Evolutionary conservation across 2,888 invertebrate genomes (phyloP).

Genomic region (Digitonthophagus gazella): DNA sequence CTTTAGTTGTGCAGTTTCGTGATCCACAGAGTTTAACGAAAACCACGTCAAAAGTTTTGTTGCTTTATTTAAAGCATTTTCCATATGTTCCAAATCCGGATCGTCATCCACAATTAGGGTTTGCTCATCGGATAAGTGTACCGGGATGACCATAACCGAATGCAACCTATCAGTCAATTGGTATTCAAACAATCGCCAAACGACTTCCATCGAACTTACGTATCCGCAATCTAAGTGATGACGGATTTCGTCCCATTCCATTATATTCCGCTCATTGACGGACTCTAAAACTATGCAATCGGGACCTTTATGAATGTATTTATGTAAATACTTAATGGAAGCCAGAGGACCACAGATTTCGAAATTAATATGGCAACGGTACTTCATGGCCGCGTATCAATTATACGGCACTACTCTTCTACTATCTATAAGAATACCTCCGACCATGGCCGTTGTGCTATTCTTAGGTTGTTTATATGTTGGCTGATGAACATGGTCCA

Average conservation of each 20-base stretch:
- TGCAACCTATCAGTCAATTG: background rate
- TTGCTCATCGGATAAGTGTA: slow-evolving; percentile 41
- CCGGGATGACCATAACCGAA: slow-evolving; percentile 34
- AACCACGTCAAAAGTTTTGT: slow-evolving; percentile 35
- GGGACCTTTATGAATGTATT: slow-evolving; percentile 29
- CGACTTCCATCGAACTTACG: slow-evolving; percentile 7
- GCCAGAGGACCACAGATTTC: slow-evolving; percentile 33
- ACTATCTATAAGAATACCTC: slow-evolving; percentile 37
- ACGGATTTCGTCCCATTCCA: too few species aligned
- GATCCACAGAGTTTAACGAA: slow-evolving; percentile 30
- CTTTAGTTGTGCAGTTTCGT: slow-evolving; percentile 29
- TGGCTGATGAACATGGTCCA: background rate
- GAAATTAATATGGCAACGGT: slow-evolving; percentile 40
- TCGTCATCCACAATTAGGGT: slow-evolving; percentile 19
- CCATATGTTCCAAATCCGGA: slow-evolving; percentile 22
- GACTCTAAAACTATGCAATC: background rate
- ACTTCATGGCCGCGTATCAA: slow-evolving; percentile 30
- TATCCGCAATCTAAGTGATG: slow-evolving; percentile 6
- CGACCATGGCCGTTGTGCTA: too few species aligned
- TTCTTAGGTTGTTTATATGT: slow-evolving; percentile 24
- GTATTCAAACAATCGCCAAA: slow-evolving; percentile 5
- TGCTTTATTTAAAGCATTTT: too few species aligned
- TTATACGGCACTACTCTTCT: slow-evolving; percentile 41
- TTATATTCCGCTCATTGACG: background rate
- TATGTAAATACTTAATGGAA: slow-evolving; percentile 39